Percentiles rank a stretch among this genome's conserved stretches.
phyloP scores from a whole-genome alignment of 1,140 invertebrate species.

The Protaetia brevitarsis region DNA sequence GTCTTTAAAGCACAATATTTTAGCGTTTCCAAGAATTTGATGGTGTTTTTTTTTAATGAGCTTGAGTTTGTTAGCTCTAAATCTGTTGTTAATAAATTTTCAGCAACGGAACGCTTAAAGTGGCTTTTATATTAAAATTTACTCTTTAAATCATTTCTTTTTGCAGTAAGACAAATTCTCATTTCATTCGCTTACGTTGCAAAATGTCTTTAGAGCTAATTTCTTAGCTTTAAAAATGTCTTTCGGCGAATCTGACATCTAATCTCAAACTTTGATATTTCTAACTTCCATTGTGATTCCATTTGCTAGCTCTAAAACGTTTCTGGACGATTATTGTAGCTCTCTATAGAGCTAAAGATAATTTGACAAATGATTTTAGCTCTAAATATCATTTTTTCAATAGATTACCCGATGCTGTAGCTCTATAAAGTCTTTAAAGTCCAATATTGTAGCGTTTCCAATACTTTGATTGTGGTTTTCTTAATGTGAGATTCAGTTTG shows the following conservation, averaged over 20 bases:
- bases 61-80: conserved; percentile 39
- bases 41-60: conserved; percentile 40
- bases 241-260: conserved; percentile 43
- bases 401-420: conserved; percentile 15
- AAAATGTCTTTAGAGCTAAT: conserved; percentile 31
- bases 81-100: conserved; percentile 19
- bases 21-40: conserved; percentile 40
- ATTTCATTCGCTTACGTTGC: too few relatives aligned
- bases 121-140: conserved; percentile 44
- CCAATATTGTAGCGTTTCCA: not conserved
- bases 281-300: conserved; percentile 29
- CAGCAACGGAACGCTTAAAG: conserved; percentile 31
- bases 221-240: conserved; percentile 45
- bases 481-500: not conserved
- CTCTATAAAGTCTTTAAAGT: conserved; percentile 41
- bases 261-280: conserved; percentile 8
- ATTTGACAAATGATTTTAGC: conserved; percentile 32
- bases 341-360: too few relatives aligned
- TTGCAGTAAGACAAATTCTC: too few relatives aligned
- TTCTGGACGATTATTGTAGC: conserved; percentile 38
- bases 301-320: conserved; percentile 18
- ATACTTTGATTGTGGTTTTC: not conserved
- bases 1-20: conserved; percentile 42
- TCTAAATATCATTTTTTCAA: conserved; percentile 22
- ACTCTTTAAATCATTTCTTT: conserved; percentile 29